A percentile compares a stretch with the other conserved stretches of the same genome.
phyloP scores from a whole-genome alignment of 2,113 vertebrate species.

The Caracal caracal region DNA sequence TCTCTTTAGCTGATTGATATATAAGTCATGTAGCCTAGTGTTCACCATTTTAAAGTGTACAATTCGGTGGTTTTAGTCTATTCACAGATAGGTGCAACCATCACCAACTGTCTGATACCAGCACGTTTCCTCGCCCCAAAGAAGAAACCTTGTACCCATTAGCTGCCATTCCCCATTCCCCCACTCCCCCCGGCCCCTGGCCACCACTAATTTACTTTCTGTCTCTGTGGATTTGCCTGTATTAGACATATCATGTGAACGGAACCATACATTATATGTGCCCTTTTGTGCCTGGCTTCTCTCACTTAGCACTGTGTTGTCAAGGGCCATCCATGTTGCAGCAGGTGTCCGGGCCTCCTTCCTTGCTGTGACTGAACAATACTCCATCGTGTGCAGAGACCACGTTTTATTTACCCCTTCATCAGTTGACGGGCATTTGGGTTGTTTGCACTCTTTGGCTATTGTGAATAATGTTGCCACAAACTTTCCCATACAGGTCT shows the following conservation, averaged over 20 bases:
- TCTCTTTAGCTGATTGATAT: not conserved
- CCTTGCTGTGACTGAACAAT: not conserved
- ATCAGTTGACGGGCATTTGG: rapidly evolving
- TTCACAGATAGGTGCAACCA: not conserved
- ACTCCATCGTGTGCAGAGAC: not conserved
- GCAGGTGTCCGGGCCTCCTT: not conserved
- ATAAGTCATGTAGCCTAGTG: not conserved
- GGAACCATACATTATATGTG: rapidly evolving
- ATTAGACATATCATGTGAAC: not conserved
- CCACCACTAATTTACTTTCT: not conserved
- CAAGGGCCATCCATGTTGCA: not conserved
- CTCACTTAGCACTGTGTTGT: not conserved
- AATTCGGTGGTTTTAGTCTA: not conserved
- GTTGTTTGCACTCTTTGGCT: not conserved
- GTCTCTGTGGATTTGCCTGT: not conserved
- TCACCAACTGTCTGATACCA: not conserved
- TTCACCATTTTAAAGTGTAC: not conserved
- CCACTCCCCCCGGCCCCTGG: too few relatives aligned
- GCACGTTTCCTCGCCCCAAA: not conserved
- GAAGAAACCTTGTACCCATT: not conserved
- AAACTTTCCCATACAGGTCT: not conserved
- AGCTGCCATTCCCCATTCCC: not conserved
- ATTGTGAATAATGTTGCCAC: not conserved
- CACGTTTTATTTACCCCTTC: not conserved
- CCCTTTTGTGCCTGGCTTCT: not conserved